These are phyloP conservation scores for Cyclophora albipunctata DNA, from an alignment of 2,888 invertebrate species.

Conservation along the genomic window DNA sequence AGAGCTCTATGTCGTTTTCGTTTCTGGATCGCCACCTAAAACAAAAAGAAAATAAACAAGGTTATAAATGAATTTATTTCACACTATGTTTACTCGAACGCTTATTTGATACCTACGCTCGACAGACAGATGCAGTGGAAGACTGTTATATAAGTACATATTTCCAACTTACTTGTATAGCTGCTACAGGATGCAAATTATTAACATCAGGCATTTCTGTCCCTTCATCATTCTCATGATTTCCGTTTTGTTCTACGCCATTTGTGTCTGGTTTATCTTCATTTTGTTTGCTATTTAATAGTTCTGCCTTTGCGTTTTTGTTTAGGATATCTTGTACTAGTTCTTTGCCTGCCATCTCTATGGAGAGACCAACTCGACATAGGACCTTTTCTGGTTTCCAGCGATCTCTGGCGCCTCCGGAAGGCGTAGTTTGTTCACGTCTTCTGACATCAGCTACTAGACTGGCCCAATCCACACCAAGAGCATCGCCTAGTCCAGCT, in stretches of 20 bases:
- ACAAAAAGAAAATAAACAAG: slow-evolving; percentile 5
- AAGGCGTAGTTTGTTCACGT: slow-evolving; percentile 66
- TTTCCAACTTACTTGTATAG: slow-evolving; percentile 53
- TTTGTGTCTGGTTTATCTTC: slow-evolving; percentile 28
- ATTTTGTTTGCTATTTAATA: slow-evolving; percentile 30
- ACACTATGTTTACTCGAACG: too few relatives aligned
- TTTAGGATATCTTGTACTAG: slow-evolving; percentile 52
- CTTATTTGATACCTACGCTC: too few relatives aligned
- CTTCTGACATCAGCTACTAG: slow-evolving; percentile 85
- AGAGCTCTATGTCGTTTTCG: slow-evolving; percentile 77
- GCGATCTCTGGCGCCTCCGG: slow-evolving; percentile 80
- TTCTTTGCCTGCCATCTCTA: slow-evolving; percentile 82
- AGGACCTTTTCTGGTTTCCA: slow-evolving; percentile 89
- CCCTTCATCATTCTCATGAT: slow-evolving; percentile 29
- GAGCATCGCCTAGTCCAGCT: slow-evolving; percentile 88
- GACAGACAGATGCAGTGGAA: too few relatives aligned
- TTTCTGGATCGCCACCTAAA: slow-evolving; percentile 77
- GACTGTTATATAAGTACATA: too few relatives aligned
- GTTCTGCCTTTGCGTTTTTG: slow-evolving; percentile 43
- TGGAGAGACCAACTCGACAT: slow-evolving; percentile 86
- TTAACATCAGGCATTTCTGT: slow-evolving; percentile 41
- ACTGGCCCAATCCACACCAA: slow-evolving; percentile 97
- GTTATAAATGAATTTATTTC: too few relatives aligned
- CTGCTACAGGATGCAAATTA: slow-evolving; percentile 70
- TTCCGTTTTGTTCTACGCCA: slow-evolving; percentile 42